These are phyloP conservation scores for Silurus lanzhouensis DNA, from an alignment of 2,797 vertebrate species.

Conservation along the genomic window DNA sequence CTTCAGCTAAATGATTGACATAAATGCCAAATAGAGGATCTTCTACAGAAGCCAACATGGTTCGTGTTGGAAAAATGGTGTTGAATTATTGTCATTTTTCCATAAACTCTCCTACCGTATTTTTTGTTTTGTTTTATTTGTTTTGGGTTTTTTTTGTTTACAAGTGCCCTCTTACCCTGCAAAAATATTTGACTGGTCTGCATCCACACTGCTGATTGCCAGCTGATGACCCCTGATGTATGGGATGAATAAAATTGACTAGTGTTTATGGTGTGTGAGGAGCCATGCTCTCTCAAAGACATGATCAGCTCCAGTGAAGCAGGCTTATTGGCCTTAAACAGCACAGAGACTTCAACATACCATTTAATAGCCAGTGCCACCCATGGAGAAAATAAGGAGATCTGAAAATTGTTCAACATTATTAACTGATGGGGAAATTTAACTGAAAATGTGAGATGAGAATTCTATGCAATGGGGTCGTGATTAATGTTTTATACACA, in stretches of 20 bases:
- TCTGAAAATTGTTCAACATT: conserved; percentile 20
- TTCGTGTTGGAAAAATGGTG: not conserved
- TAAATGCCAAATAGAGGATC: not conserved
- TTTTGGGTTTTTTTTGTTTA: not conserved
- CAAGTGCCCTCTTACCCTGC: not conserved
- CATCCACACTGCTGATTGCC: not conserved
- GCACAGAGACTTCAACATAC: conserved; percentile 16
- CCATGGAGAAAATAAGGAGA: conserved; percentile 26
- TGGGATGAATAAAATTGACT: conserved; percentile 37
- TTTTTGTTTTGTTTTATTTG: not conserved
- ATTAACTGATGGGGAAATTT: conserved; percentile 16
- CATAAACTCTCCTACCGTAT: not conserved
- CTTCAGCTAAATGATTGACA: not conserved
- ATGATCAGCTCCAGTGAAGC: conserved; percentile 30
- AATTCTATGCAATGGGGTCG: not conserved
- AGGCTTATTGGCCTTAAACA: conserved; percentile 22
- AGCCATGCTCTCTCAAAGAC: conserved; percentile 18
- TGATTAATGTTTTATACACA: conserved; percentile 32
- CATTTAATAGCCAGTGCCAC: conserved; percentile 12
- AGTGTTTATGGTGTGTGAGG: conserved; percentile 25
- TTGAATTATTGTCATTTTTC: not conserved
- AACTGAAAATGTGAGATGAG: conserved; percentile 14
- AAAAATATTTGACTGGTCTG: not conserved
- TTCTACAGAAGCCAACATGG: not conserved
- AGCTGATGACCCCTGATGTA: not conserved